Conservation (phyloP, 2,797 vertebrate genomes). For the Taeniopygia guttata region DNA sequence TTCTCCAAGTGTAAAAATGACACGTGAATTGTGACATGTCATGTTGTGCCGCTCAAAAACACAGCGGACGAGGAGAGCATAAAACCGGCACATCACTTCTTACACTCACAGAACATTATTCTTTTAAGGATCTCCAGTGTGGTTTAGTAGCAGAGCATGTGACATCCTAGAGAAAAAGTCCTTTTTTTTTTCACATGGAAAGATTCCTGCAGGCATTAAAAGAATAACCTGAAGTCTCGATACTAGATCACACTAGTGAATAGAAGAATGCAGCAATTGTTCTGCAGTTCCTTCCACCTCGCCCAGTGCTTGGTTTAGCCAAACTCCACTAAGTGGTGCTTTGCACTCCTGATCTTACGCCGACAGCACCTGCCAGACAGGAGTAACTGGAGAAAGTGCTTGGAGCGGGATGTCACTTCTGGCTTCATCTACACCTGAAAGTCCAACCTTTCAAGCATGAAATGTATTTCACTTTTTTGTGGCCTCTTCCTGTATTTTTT, state of each 20-base stretch:
- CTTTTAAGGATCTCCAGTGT: not conserved
- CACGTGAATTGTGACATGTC: not conserved
- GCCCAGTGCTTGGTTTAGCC: rapidly evolving
- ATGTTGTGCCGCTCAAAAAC: not conserved
- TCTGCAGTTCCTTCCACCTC: not conserved
- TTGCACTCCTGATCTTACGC: not conserved
- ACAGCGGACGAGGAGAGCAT: rapidly evolving
- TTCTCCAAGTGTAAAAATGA: not conserved
- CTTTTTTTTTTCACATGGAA: not conserved
- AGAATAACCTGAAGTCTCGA: not conserved
- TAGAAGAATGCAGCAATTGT: not conserved
- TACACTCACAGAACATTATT: not conserved
- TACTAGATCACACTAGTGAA: not conserved
- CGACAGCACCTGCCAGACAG: not conserved
- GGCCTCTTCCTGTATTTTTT: not conserved
- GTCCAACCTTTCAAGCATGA: not conserved
- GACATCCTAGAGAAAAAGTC: not conserved
- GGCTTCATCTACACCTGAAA: not conserved
- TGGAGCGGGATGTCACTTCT: not conserved
- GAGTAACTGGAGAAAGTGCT: not conserved
- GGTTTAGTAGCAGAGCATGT: not conserved
- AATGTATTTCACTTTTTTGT: not conserved
- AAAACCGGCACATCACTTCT: not conserved
- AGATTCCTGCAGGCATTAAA: not conserved
- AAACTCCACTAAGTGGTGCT: not conserved